phyloP scores from a whole-genome alignment of 2,888 invertebrate genomes.

The Hydrotaea diabolus region DNA sequence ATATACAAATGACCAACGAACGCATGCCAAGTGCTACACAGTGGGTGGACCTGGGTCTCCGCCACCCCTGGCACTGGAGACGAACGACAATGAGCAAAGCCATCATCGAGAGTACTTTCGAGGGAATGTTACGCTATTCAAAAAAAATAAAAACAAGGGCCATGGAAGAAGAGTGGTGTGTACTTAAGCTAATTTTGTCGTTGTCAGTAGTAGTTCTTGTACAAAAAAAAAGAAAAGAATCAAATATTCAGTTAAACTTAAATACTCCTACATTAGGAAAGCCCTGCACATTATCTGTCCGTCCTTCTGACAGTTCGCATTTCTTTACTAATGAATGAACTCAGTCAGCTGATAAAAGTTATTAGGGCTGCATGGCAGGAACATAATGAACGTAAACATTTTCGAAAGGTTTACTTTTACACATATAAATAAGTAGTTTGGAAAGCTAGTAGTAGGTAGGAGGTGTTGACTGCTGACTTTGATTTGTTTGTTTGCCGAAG shows the following conservation, averaged over 20 bases:
- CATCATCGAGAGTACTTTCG: neutral
- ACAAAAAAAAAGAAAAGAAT: too few relatives aligned
- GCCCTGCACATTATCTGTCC: neutral
- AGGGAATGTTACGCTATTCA: neutral
- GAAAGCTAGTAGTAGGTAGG: neutral
- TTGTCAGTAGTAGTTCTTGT: neutral
- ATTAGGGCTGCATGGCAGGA: neutral
- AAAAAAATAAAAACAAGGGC: neutral
- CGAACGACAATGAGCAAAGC: neutral
- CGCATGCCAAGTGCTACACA: neutral
- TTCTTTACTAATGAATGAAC: neutral
- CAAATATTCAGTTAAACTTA: too few relatives aligned
- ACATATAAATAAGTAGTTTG: neutral
- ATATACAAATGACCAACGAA: slow-evolving; percentile 9
- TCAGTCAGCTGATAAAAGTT: neutral
- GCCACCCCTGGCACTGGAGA: neutral
- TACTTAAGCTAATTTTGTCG: slow-evolving; percentile 32
- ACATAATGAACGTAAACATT: neutral
- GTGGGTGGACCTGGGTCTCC: neutral
- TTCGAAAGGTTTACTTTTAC: neutral
- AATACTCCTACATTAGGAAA: neutral
- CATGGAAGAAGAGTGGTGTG: neutral
- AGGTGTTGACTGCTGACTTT: neutral
- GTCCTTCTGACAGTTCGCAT: neutral
- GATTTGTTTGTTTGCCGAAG: neutral